Evolutionary conservation across 2,888 invertebrate genomes (phyloP).

Genomic region (Tenthredo distinguenda): DNA sequence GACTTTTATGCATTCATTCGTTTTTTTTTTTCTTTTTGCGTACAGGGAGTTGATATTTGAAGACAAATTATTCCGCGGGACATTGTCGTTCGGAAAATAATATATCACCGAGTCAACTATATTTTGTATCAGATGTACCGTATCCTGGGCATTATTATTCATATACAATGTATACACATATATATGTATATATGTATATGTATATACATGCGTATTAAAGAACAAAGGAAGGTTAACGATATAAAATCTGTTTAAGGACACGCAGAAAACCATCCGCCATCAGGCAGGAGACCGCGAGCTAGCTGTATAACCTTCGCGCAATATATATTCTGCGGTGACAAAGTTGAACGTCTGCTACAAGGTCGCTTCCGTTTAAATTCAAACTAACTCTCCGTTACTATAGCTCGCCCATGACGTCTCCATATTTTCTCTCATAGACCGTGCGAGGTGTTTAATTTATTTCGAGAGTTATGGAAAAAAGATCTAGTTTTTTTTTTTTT

Average conservation of each 20-base stretch:
- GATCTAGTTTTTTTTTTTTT: background rate
- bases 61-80: too few species aligned
- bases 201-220: background rate
- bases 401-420: background rate
- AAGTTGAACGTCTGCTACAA: slow-evolving; percentile 48
- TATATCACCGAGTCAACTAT: too few species aligned
- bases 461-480: background rate
- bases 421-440: background rate
- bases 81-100: too few species aligned
- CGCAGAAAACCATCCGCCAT: background rate
- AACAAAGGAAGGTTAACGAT: background rate
- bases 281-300: background rate
- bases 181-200: background rate
- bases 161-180: too few species aligned
- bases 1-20: too few species aligned
- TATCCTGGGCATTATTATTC: too few species aligned
- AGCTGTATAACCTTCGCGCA: slow-evolving; percentile 31
- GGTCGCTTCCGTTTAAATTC: slow-evolving; percentile 46
- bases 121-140: too few species aligned
- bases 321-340: slow-evolving; percentile 44
- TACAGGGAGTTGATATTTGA: too few species aligned
- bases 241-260: background rate
- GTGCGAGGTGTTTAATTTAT: background rate
- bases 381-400: background rate
- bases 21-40: too few species aligned